Base-by-base conservation (phyloP, 2,113 vertebrate genomes). In the Girardinichthys multiradiatus region DNA sequence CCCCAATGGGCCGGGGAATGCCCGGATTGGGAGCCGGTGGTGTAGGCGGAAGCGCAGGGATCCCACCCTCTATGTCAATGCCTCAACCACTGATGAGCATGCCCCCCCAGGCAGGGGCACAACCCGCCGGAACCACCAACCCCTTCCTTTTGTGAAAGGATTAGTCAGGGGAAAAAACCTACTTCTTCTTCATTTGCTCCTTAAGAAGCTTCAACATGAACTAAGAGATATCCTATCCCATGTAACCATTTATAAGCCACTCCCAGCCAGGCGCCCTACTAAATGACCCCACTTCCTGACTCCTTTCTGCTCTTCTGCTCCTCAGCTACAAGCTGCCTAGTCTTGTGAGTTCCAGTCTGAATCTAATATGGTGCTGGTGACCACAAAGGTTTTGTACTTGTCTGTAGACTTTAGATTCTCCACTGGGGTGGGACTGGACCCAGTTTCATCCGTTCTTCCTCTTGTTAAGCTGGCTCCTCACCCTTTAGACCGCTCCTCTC, bases 71-170 rank as follows among this genome's bases (percentile, higher is more conserved):
- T 75, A 92, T 96, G 94, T 94, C 95, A 39, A 87, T 96, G 93
- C 89, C 94, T 37, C 96, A 96, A 88, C 95, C 96, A 12, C 94
- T 96, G 63, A 94, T 96, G 90, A 95, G 94, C 78, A 90, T 96
- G 67, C 94, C 94, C 0, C 91, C 97, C 0, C 90, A 95, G 8
- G 90, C 93, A 0, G 89, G 95, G 1, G 72, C 94, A 11, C 96
- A 96, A 92, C 83, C 95, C 10, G 70, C 95, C 7, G 94, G 95
- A 86, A 96, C 96, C 75, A 98, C 97, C 93, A 99, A 99, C 92
- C 98, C 98, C 64, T 99, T 99, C 86, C 96, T 99, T 82, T 96
- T 98, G 94, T 99, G 97, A 97, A 93, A 88, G 86, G 76, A 27
- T n/a, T n/a, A n/a, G n/a, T n/a, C n/a, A n/a, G n/a, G n/a, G n/a